A percentile compares a stretch with the other conserved stretches of the same genome.
These are phyloP conservation scores for Podotricha telesiphe DNA, from an alignment of 2,888 invertebrate species.

Conservation along the genomic window DNA sequence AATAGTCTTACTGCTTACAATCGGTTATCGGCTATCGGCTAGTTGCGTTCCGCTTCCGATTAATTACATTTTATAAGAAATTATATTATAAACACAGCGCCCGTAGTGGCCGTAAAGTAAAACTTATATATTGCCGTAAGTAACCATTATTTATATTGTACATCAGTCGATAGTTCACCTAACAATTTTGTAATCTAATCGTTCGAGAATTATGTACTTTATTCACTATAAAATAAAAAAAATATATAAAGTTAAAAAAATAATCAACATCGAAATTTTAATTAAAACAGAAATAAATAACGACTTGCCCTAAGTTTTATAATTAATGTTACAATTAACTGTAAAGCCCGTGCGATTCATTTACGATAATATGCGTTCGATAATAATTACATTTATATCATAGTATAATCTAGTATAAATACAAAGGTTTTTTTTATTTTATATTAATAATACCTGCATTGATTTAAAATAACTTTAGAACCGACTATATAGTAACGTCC, in stretches of 20 bases:
- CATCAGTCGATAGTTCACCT: constrained; percentile 83
- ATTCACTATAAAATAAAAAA: constrained; percentile 69
- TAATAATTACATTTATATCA: constrained; percentile 82
- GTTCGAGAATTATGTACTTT: constrained; percentile 81
- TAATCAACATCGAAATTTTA: constrained; percentile 80
- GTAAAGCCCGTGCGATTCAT: constrained; percentile 82
- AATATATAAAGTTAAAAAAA: constrained; percentile 73
- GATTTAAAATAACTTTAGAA: constrained; percentile 80
- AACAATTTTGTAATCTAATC: constrained; percentile 79
- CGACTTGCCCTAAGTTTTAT: constrained; percentile 84
- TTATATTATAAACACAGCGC: constrained; percentile 75
- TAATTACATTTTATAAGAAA: constrained; percentile 79
- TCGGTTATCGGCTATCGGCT: no score
- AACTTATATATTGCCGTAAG: constrained; percentile 82
- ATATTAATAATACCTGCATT: constrained; percentile 84
- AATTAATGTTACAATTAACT: constrained; percentile 82
- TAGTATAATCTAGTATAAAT: constrained; percentile 77
- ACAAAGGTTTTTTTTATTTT: constrained; percentile 74
- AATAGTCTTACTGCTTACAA: constrained; percentile 80
- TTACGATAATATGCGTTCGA: constrained; percentile 75
- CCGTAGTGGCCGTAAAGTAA: constrained; percentile 65
- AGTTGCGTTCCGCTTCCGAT: constrained; percentile 78
- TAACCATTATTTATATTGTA: constrained; percentile 82
- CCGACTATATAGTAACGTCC: constrained; percentile 68
- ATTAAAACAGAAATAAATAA: constrained; percentile 86